These are phyloP conservation scores for Lophotriccus pileatus DNA, from an alignment of 2,797 vertebrate genomes.

Conservation along the genomic window DNA sequence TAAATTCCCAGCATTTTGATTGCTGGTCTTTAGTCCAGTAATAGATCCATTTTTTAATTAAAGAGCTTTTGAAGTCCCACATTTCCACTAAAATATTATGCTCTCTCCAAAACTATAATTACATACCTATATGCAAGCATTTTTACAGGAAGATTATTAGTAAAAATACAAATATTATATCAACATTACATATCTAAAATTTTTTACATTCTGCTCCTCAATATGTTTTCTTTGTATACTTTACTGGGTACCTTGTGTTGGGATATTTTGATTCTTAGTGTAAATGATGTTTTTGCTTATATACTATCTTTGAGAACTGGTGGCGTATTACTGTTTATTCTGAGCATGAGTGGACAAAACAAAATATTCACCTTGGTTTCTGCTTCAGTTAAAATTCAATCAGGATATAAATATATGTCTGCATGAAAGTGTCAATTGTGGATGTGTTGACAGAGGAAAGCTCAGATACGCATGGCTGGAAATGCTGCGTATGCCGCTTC, in stretches of 20 bases:
- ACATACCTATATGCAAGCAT: background rate
- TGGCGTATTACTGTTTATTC: background rate
- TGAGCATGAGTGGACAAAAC: background rate
- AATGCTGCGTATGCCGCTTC: background rate
- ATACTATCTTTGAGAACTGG: background rate
- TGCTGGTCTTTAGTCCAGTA: background rate
- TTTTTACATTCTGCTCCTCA: background rate
- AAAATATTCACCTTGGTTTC: background rate
- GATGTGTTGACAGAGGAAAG: background rate
- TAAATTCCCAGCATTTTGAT: background rate
- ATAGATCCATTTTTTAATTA: background rate
- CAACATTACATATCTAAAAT: background rate
- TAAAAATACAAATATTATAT: background rate
- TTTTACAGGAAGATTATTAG: background rate
- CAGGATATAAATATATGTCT: background rate
- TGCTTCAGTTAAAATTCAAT: background rate
- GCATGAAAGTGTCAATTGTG: background rate
- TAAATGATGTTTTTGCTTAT: background rate
- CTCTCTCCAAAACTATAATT: background rate
- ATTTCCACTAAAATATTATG: background rate
- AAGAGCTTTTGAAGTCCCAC: background rate
- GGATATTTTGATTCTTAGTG: background rate
- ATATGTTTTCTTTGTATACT: background rate
- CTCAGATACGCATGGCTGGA: background rate
- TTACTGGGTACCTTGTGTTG: background rate